A percentile compares a stretch with the other conserved stretches of the same genome.
phyloP scores from a whole-genome alignment of 2,113 vertebrate species.

The Actenoides hombroni region DNA sequence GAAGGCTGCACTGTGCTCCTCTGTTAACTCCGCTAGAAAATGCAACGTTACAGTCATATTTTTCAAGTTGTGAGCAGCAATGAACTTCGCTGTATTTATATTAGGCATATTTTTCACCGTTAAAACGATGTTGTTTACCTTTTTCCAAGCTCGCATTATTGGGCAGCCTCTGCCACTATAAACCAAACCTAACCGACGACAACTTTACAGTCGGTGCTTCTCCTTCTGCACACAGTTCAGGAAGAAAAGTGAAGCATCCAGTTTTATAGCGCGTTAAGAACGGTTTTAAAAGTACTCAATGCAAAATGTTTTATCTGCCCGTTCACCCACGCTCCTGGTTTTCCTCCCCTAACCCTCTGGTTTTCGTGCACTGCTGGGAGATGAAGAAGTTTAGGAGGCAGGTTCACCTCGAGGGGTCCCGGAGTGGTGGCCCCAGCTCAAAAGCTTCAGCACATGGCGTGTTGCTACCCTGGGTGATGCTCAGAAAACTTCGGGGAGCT shows the following conservation, averaged over 20 bases:
- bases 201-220: conserved; percentile 22
- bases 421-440: not conserved
- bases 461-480: rapidly evolving
- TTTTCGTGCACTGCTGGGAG: not conserved
- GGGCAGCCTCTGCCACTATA: conserved; percentile 7
- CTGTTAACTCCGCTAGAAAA: conserved; percentile 66
- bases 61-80: conserved; percentile 59
- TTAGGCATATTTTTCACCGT: conserved; percentile 77
- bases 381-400: not conserved
- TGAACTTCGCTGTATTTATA: conserved; percentile 62
- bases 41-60: conserved; percentile 56
- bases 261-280: conserved; percentile 44
- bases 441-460: not conserved
- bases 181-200: conserved; percentile 46
- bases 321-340: not conserved
- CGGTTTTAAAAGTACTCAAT: not conserved
- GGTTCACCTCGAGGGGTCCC: not conserved
- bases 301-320: not conserved
- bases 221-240: conserved; percentile 72
- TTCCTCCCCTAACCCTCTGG: not conserved
- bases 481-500: not conserved
- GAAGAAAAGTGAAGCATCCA: conserved; percentile 16
- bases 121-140: conserved; percentile 71
- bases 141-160: conserved; percentile 50
- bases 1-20: conserved; percentile 57